Percentiles rank a stretch among this genome's conserved stretches.
Evolutionary conservation across 2,888 invertebrate genomes (phyloP).

Genomic region (Napeogenes inachia): DNA sequence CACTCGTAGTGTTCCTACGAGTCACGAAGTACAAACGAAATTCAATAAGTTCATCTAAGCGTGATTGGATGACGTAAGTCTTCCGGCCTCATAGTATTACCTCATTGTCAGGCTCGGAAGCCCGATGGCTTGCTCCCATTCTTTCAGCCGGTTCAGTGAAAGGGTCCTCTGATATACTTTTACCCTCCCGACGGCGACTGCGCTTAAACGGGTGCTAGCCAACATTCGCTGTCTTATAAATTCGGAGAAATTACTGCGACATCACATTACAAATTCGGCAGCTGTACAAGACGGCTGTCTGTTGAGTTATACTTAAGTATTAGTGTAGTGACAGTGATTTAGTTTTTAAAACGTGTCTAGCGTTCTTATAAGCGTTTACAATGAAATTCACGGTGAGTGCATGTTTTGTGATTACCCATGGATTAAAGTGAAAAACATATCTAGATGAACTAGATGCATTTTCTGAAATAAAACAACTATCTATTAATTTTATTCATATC

Average conservation of each 20-base stretch:
- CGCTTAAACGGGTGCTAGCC: slow-evolving; percentile 50
- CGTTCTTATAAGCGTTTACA: slow-evolving; percentile 60
- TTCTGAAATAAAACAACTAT: no score
- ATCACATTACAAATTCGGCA: slow-evolving; percentile 76
- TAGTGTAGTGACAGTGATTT: slow-evolving; percentile 64
- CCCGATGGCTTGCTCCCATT: slow-evolving; percentile 69
- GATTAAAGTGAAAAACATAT: background rate
- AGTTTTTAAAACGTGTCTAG: slow-evolving; percentile 61
- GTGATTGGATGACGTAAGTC: slow-evolving; percentile 63
- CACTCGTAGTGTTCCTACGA: slow-evolving; percentile 35
- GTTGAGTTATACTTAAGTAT: slow-evolving; percentile 49
- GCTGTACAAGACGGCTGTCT: slow-evolving; percentile 66
- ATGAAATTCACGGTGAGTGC: slow-evolving; percentile 78
- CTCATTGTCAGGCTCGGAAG: slow-evolving; percentile 70
- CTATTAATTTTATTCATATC: no score
- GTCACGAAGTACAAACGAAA: slow-evolving; percentile 40
- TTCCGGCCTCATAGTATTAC: slow-evolving; percentile 65
- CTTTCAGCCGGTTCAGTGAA: slow-evolving; percentile 72
- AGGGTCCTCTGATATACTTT: slow-evolving; percentile 73
- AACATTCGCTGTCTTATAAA: slow-evolving; percentile 70
- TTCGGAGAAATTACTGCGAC: slow-evolving; percentile 70
- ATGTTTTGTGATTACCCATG: slow-evolving; percentile 33
- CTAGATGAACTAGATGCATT: background rate
- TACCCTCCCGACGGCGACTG: slow-evolving; percentile 61
- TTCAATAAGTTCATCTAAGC: slow-evolving; percentile 55